Evolutionary conservation across 2,888 invertebrate genomes (phyloP).

Genomic region (Megaustenia siamemsis): DNA sequence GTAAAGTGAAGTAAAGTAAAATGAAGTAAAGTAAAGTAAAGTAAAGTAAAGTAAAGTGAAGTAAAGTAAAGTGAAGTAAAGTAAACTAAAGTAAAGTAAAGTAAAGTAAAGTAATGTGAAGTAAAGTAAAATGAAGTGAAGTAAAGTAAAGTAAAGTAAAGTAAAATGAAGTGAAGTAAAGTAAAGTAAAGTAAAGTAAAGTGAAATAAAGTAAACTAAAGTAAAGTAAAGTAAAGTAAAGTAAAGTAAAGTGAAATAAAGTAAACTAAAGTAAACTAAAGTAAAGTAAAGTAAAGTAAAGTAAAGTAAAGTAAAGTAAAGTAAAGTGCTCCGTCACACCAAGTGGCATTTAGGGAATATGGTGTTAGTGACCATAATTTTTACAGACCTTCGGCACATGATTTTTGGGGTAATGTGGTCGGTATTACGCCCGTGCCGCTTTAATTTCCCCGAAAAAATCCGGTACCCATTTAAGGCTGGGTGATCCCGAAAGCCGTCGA

Average conservation of each 20-base stretch:
- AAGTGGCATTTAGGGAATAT: no score
- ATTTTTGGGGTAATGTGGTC: no score
- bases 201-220: neutral
- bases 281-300: neutral
- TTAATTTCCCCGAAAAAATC: no score
- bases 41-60: neutral
- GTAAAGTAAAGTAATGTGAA: neutral
- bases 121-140: neutral
- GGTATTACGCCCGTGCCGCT: no score
- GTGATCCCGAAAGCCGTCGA: no score
- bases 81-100: slow-evolving; percentile 32
- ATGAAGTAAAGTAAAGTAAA: neutral
- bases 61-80: neutral
- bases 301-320: neutral
- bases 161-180: neutral
- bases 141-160: neutral
- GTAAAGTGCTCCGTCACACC: no score
- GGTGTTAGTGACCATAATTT: no score
- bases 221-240: neutral
- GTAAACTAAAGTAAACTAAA: neutral
- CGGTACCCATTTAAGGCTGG: no score
- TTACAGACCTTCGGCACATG: no score
- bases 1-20: slow-evolving; percentile 21
- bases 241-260: neutral
- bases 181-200: neutral